phyloP scores from a whole-genome alignment of 2,113 vertebrate species.

The Rhegmatorhina hoffmannsi region DNA sequence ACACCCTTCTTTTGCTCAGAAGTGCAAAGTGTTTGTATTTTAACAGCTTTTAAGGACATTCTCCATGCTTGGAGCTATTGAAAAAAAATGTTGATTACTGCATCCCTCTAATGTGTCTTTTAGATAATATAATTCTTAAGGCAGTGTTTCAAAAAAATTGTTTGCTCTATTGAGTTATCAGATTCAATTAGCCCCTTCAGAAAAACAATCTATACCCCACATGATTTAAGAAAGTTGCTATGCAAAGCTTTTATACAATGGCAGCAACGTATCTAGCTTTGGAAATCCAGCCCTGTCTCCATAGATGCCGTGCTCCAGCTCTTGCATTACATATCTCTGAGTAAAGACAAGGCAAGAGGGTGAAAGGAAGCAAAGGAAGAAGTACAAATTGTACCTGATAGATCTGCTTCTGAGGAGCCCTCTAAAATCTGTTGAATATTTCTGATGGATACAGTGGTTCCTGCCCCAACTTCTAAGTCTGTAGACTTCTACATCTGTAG shows the following conservation, averaged over 20 bases:
- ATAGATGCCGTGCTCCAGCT: background rate
- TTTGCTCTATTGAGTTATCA: conserved; percentile 27
- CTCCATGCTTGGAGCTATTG: background rate
- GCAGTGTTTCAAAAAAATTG: conserved; percentile 21
- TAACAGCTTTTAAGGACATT: background rate
- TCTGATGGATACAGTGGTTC: background rate
- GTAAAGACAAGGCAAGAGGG: background rate
- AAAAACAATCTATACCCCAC: background rate
- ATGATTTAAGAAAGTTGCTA: conserved; percentile 34
- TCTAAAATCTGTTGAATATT: background rate
- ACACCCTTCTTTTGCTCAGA: background rate
- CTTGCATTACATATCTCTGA: background rate
- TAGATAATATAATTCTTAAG: background rate
- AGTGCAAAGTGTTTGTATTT: background rate
- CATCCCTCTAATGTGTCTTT: background rate
- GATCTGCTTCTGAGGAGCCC: background rate
- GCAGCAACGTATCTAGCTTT: background rate
- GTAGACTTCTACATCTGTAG: background rate
- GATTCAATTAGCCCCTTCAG: conserved; percentile 37
- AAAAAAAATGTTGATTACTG: background rate
- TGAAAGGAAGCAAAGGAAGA: background rate
- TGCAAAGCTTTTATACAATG: background rate
- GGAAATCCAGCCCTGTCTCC: background rate
- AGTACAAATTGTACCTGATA: background rate
- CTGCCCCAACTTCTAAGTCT: background rate